Evolutionary conservation across 1,140 invertebrate species (phyloP).

Genomic region (Mylabris phalerata): DNA sequence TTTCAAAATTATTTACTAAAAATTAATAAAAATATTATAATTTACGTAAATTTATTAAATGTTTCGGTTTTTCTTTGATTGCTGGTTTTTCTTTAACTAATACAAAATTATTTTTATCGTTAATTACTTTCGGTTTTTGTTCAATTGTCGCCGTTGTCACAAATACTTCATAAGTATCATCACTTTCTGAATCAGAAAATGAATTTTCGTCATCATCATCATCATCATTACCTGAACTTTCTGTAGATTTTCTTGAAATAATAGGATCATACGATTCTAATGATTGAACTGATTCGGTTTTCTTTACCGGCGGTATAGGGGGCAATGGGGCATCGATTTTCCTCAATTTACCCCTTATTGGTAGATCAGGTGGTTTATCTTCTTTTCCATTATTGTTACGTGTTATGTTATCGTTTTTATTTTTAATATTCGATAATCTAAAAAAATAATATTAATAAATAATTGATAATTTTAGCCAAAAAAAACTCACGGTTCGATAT

Average conservation of each 20-base stretch:
- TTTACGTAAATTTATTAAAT: background rate
- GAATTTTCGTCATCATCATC: no score
- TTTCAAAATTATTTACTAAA: background rate
- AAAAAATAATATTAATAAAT: background rate
- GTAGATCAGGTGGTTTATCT: constrained; percentile 1
- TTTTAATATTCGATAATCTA: background rate
- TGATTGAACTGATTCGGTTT: background rate
- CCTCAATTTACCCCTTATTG: background rate
- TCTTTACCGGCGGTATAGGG: background rate
- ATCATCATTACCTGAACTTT: background rate
- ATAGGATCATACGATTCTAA: background rate
- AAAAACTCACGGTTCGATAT: no score
- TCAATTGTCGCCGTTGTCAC: background rate
- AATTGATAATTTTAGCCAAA: background rate
- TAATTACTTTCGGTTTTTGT: background rate
- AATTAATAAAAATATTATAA: background rate
- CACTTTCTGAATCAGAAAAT: background rate
- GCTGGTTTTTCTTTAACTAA: background rate
- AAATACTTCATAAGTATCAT: constrained; percentile 1
- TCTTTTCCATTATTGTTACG: no score
- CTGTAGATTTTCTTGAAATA: background rate
- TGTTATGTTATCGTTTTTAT: no score
- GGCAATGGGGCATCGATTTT: background rate
- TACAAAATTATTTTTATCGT: background rate
- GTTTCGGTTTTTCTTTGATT: constrained; percentile 2